Percentiles rank a stretch among this genome's conserved stretches.
Evolutionary conservation across 1,140 invertebrate genomes (phyloP).

Genomic region (Meloidogyne floridensis): DNA sequence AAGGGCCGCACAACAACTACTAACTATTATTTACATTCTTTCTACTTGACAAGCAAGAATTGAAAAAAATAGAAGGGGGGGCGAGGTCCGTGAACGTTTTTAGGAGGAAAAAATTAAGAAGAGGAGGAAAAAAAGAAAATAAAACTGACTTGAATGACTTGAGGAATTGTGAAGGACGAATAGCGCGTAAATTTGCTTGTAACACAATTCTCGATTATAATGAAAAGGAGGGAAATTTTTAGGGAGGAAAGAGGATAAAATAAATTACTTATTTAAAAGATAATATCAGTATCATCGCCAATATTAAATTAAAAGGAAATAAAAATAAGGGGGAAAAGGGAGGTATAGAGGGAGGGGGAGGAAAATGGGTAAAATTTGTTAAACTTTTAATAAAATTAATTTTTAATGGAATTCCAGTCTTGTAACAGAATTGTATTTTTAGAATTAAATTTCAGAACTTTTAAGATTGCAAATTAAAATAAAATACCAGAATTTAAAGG

Average conservation of each 20-base stretch:
- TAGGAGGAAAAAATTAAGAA: background rate
- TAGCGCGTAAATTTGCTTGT: conserved; percentile 1
- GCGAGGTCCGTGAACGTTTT: background rate
- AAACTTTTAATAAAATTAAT: background rate
- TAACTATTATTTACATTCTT: background rate
- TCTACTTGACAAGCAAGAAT: conserved; percentile 1
- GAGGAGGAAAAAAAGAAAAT: background rate
- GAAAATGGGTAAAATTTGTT: background rate
- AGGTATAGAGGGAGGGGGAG: background rate
- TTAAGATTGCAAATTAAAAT: background rate
- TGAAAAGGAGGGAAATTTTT: background rate
- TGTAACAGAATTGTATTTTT: too few relatives aligned
- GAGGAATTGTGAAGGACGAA: conserved; percentile 5
- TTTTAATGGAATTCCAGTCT: background rate
- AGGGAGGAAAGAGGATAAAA: background rate
- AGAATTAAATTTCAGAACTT: background rate
- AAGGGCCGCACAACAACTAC: conserved; percentile 3
- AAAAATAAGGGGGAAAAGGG: background rate
- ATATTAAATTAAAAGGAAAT: conserved; percentile 10
- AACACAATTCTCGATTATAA: background rate
- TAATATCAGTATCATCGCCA: background rate
- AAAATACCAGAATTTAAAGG: background rate
- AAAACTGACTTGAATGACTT: background rate
- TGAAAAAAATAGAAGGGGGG: background rate
- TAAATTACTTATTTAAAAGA: conserved; percentile 5